Percentiles rank a stretch among this genome's conserved stretches.
Evolutionary conservation across 2,113 vertebrate species (phyloP).

Genomic region (Cavia porcellus): DNA sequence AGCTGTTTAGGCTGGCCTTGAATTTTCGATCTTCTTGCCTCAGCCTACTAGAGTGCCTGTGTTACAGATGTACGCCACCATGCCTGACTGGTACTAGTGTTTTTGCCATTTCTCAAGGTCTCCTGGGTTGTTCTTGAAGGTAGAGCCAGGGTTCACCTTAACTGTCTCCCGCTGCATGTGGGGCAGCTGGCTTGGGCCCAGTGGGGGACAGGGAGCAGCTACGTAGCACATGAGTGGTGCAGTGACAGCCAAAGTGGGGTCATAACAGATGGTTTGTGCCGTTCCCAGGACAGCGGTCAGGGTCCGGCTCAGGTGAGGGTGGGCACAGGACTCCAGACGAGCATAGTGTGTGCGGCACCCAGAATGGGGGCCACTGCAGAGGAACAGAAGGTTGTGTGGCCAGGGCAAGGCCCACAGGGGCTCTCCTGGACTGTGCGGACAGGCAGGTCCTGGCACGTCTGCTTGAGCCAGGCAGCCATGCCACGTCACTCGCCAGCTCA

Average conservation of each 20-base stretch:
- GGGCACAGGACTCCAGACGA: accelerated
- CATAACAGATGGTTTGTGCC: accelerated
- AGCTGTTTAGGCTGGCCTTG: neutral
- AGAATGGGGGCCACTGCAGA: neutral
- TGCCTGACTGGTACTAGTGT: neutral
- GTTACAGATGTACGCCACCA: neutral
- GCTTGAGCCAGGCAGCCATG: neutral
- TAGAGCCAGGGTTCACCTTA: neutral
- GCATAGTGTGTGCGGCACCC: neutral
- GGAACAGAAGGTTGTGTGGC: accelerated
- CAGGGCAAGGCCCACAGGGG: neutral
- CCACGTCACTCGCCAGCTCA: neutral
- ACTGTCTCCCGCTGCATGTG: neutral
- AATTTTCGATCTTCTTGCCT: neutral
- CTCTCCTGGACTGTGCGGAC: no score
- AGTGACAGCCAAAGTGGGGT: neutral
- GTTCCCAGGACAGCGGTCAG: neutral
- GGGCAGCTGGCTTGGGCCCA: neutral
- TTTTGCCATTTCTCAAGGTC: neutral
- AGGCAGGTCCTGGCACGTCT: accelerated
- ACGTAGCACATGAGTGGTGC: accelerated
- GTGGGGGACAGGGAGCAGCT: neutral
- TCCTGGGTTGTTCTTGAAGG: neutral
- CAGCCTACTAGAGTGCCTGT: neutral
- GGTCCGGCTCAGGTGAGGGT: accelerated